Evolutionary conservation across 2,113 vertebrate species (phyloP).

Genomic region (Apodemus speciosus): DNA sequence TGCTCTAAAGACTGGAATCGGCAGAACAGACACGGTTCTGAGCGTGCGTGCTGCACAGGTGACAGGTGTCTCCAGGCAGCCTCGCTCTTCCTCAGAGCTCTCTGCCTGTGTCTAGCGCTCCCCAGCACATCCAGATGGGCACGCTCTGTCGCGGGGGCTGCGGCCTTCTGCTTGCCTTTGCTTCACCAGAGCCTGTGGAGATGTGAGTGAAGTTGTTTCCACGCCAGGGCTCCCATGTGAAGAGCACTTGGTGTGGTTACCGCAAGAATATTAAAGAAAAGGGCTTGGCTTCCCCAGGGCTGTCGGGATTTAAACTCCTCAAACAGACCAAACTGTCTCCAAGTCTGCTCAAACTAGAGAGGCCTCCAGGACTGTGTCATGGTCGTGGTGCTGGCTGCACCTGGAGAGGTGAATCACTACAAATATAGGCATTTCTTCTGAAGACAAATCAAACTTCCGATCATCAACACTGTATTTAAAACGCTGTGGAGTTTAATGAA

Average conservation of each 20-base stretch:
- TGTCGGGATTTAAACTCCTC: slow-evolving; percentile 2
- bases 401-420: background rate
- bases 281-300: background rate
- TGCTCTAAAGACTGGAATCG: background rate
- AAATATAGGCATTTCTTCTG: background rate
- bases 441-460: slow-evolving; percentile 41
- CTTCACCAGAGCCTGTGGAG: background rate
- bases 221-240: background rate
- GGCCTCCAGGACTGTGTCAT: background rate
- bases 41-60: rapidly evolving
- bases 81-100: background rate
- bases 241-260: background rate
- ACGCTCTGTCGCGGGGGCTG: background rate
- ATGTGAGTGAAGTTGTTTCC: background rate
- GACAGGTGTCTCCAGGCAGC: background rate
- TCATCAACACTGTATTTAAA: background rate
- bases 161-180: background rate
- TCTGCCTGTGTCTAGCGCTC: background rate
- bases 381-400: background rate
- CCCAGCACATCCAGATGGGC: background rate
- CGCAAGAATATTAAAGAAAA: background rate
- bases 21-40: rapidly evolving
- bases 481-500: background rate
- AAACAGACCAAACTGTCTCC: slow-evolving; percentile 48
- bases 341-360: slow-evolving; percentile 32